Base-by-base conservation (phyloP, 2,113 vertebrate species). In the Gadus chalcogrammus region DNA sequence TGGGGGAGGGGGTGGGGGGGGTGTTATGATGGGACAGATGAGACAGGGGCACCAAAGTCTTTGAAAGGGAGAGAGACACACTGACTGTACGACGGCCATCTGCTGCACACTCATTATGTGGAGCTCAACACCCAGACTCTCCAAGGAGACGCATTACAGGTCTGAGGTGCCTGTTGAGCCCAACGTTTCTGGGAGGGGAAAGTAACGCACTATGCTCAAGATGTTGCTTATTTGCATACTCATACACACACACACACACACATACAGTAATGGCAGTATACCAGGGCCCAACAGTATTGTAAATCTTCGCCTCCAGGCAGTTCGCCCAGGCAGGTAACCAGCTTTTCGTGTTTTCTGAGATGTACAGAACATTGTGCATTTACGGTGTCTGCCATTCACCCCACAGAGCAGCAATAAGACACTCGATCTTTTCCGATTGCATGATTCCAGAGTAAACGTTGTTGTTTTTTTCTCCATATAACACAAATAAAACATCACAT, bases 61-160 rank as follows among this genome's bases (percentile, higher is more conserved):
- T 48, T 48, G 17, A 31, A 28, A 15, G 62, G 22, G 38, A 18
- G 64, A 52, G 8, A 24, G 61, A 27, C 71, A 73, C 69, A 67
- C 75, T 78, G 79, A 73, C 80, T 67, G 65, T 17, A 22, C 67
- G 75, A 78, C 78, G 62, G 77, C 88, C 85, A 90, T 90, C 85
- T 90, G 88, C 72, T 79, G 72, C 61, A 16, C 27, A 5, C 53
- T 61, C 58, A 9, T 85, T 81, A 76, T 53, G 61, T 71, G 83
- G 83, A 84, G 64, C 74, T 42, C 12, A n/a, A 68, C 63, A 71
- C 12, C 42, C 42, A 48, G 42, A 48, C 42, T 52, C 69, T 59
- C 28, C 0, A 69, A 62, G 18, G 73, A 74, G 66, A 74, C 66
- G 7, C 79, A 78, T 63, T 74, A 63, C 18, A 3, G 56, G 52